Evolutionary conservation across 2,888 invertebrate species (phyloP).

Genomic region (Drosophila buzzatii): DNA sequence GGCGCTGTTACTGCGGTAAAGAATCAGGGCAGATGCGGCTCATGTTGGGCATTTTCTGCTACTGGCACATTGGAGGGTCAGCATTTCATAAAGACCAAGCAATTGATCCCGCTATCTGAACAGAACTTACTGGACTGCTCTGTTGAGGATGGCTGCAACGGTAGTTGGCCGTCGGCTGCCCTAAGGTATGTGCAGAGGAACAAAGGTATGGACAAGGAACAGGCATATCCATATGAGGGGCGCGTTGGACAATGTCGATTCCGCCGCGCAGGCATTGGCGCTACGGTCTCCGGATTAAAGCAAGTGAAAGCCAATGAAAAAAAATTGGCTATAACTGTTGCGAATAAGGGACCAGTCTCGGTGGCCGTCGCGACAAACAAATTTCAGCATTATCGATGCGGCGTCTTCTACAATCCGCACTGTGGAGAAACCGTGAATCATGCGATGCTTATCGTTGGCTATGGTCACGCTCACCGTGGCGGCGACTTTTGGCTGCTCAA

Average conservation of each 20-base stretch:
- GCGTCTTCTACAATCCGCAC: constrained; percentile 93
- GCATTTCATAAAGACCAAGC: constrained; percentile 1
- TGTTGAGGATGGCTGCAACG: constrained; percentile 97
- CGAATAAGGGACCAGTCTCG: constrained; percentile 95
- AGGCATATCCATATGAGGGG: constrained; percentile 91
- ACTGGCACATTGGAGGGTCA: constrained; percentile 14
- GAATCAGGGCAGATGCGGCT: constrained; percentile 20
- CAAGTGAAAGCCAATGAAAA: constrained; percentile 91
- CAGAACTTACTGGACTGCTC: constrained; percentile 35
- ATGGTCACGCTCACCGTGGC: constrained; percentile 87
- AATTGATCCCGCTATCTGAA: constrained; percentile 16
- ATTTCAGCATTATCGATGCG: constrained; percentile 96
- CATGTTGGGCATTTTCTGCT: constrained; percentile 29
- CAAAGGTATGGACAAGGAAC: constrained; percentile 81
- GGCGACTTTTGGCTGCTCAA: constrained; percentile 91
- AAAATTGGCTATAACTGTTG: constrained; percentile 88
- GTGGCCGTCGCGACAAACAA: constrained; percentile 95
- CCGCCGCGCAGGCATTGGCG: constrained; percentile 87
- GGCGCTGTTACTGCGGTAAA: constrained; percentile 28
- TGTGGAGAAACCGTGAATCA: constrained; percentile 93
- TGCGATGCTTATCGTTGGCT: constrained; percentile 95
- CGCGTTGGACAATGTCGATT: constrained; percentile 95
- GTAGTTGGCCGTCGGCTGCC: constrained; percentile 95
- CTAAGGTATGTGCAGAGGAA: constrained; percentile 95
- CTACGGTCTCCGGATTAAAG: constrained; percentile 92